phyloP scores from a whole-genome alignment of 2,113 vertebrate species.

The rat (Rattus norvegicus) region GRCr8 NC_086033.1:7463501-7464000 shows the following conservation, averaged over 20 bases:
- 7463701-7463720: constrained; percentile 20
- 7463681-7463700: constrained; percentile 11
- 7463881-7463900: neutral
- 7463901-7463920: neutral
- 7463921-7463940: neutral
- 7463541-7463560: too few species aligned
- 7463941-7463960: neutral
- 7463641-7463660: constrained; percentile 23
- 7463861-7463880: neutral
- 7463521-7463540: too few species aligned
- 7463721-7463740: constrained; percentile 41
- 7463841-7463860: neutral
- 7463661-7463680: neutral
- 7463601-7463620: too few species aligned
- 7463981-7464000: neutral
- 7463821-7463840: neutral
- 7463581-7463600: too few species aligned
- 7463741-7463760: neutral
- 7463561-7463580: too few species aligned
- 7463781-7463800: constrained; percentile 12
- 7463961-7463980: neutral
- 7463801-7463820: neutral
- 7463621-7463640: neutral
- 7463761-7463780: neutral
- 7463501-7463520: too few species aligned